Conservation (phyloP, 2,797 vertebrate species). For the Melanotaenia maccullochi region DNA sequence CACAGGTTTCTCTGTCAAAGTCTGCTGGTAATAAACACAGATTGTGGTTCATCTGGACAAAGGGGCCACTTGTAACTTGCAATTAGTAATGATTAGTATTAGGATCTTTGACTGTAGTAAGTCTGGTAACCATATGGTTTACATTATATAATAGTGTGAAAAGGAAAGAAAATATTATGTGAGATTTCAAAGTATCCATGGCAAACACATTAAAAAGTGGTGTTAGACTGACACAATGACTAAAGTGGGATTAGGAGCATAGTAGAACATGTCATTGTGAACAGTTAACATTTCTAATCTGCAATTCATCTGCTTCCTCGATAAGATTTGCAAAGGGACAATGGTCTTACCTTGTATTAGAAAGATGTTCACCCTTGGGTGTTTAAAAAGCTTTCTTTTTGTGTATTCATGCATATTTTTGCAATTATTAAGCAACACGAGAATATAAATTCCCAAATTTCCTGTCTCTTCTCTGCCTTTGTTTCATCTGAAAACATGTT, state of each 20-base stretch:
- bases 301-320: slow-evolving; percentile 7
- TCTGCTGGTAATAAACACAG: slow-evolving; percentile 4
- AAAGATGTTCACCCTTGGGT: background rate
- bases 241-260: background rate
- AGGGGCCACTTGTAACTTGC: background rate
- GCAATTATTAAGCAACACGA: background rate
- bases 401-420: background rate
- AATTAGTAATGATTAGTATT: background rate
- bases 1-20: background rate
- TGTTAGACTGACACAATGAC: background rate
- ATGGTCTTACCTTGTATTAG: background rate
- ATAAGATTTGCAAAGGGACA: slow-evolving; percentile 26
- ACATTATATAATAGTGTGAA: background rate
- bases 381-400: background rate
- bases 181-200: background rate
- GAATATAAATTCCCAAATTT: background rate
- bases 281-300: slow-evolving; percentile 16
- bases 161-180: background rate
- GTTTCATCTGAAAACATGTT: background rate
- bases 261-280: background rate
- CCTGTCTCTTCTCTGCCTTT: background rate
- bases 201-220: background rate
- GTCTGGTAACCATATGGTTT: background rate
- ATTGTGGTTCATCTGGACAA: background rate
- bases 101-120: background rate